Evolutionary conservation across 2,888 invertebrate genomes (phyloP), one percentile per base, ranked within the genome.

Genomic region (Spodoptera littoralis): DNA sequence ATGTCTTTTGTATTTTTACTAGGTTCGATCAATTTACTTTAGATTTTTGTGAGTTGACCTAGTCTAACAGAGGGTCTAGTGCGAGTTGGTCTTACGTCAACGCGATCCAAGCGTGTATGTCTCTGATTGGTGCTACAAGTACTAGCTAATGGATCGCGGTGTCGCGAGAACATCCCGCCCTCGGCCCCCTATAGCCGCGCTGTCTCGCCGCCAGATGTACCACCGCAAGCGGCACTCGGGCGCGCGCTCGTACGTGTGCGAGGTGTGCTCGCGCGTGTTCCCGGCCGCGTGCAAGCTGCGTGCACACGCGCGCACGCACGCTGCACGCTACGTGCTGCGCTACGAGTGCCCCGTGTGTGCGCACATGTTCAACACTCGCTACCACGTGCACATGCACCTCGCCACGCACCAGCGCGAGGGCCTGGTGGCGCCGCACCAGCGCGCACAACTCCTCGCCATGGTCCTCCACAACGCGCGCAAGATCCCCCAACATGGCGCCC

Each of bases 271-370:
- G 68, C 79, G 86, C 0, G 36, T 9, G 36, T 94, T 93, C 87
- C 81, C 80, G 68, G 88, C 91, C 2, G 84, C 87, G 8, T 84
- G 90, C 79, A 93, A 93, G 61, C 81, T 94, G 18, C 87, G 87
- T 65, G 77, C 90, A 4, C 93, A 93, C 70, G 78, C 81, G 11
- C 22, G 83, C 86, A 30, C 93, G 92, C 73, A 85, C 4, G 74
- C 76, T 3, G 87, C 83, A 58, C 78, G 81, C 46, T 92, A 80
- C 80, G 83, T 89, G 27, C 76, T 91, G 9, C 79, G 91, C 0
- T 94, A 92, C 88, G 94, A 94, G 85, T 94, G 94, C 11, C 94
- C 94, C 0, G 94, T 94, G 4, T 94, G 94, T 64, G 94, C 94
- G 42, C 93, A 94, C 73, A 90, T 93, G 90, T 94, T 94, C 83